Conservation (phyloP, 2,888 invertebrate species). For the Aelia acuminata region DNA sequence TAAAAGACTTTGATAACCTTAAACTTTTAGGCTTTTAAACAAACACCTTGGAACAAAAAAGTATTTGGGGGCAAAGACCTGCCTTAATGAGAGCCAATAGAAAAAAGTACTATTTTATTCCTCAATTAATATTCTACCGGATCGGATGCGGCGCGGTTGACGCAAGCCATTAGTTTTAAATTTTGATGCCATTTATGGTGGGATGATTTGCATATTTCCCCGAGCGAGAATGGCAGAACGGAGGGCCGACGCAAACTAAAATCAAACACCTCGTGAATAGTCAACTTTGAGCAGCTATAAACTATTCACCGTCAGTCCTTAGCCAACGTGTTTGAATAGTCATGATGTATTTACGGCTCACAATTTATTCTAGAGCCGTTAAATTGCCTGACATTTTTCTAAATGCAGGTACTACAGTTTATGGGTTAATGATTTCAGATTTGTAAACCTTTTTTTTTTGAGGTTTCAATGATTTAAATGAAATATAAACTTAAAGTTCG, state of each 20-base stretch:
- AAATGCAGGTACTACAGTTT: background rate
- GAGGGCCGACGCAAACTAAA: background rate
- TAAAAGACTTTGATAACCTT: too few species aligned
- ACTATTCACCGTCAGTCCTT: background rate
- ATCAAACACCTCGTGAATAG: background rate
- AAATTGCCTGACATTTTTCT: background rate
- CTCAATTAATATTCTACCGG: background rate
- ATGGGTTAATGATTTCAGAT: background rate
- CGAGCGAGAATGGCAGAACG: background rate
- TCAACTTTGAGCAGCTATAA: background rate
- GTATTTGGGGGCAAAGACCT: background rate
- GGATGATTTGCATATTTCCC: background rate
- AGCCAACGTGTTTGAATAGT: background rate
- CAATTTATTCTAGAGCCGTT: background rate
- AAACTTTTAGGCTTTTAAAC: too few species aligned
- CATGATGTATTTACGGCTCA: background rate
- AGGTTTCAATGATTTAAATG: too few species aligned
- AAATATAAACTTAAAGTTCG: too few species aligned
- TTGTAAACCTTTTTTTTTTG: too few species aligned
- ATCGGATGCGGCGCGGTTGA: background rate
- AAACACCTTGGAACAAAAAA: too few species aligned
- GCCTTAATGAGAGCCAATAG: background rate
- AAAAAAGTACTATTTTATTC: background rate
- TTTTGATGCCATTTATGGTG: background rate
- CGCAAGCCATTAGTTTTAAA: background rate